These are phyloP conservation scores for Drosophila teissieri DNA, from an alignment of 1,140 invertebrate genomes.

Conservation along the genomic window DNA sequence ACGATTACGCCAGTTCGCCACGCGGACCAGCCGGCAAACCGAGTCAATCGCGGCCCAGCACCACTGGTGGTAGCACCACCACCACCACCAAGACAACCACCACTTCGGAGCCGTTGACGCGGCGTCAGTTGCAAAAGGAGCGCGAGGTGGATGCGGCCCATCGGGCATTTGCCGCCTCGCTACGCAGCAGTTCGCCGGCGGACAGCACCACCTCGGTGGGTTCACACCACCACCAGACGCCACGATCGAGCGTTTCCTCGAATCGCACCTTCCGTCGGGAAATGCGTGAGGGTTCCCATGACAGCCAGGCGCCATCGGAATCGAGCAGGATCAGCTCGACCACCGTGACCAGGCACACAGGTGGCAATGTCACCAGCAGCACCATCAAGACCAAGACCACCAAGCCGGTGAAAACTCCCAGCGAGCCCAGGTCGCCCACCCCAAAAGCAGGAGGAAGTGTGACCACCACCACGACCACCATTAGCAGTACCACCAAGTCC, in stretches of 20 bases:
- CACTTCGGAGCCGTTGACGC: conserved; percentile 46
- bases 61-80: conserved; percentile 26
- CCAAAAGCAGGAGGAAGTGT: conserved; percentile 30
- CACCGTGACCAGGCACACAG: conserved; percentile 64
- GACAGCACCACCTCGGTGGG: conserved; percentile 63
- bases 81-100: conserved; percentile 35
- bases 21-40: conserved; percentile 46
- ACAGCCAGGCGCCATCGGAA: conserved; percentile 77
- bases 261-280: conserved; percentile 62
- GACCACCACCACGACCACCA: conserved; percentile 54
- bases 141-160: conserved; percentile 87
- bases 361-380: conserved; percentile 24
- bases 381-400: conserved; percentile 64
- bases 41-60: conserved; percentile 22
- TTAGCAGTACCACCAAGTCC: conserved; percentile 23
- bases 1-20: conserved; percentile 45
- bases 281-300: conserved; percentile 74
- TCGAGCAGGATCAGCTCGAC: conserved; percentile 76
- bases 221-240: conserved; percentile 55
- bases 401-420: conserved; percentile 52
- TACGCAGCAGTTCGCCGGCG: conserved; percentile 86
- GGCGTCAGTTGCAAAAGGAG: conserved; percentile 84
- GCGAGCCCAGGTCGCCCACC: conserved; percentile 64
- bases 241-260: conserved; percentile 75
- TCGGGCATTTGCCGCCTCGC: conserved; percentile 89